These are phyloP conservation scores for Dyspetes luteomarginatus DNA, from an alignment of 2,888 invertebrate genomes.

Conservation along the genomic window DNA sequence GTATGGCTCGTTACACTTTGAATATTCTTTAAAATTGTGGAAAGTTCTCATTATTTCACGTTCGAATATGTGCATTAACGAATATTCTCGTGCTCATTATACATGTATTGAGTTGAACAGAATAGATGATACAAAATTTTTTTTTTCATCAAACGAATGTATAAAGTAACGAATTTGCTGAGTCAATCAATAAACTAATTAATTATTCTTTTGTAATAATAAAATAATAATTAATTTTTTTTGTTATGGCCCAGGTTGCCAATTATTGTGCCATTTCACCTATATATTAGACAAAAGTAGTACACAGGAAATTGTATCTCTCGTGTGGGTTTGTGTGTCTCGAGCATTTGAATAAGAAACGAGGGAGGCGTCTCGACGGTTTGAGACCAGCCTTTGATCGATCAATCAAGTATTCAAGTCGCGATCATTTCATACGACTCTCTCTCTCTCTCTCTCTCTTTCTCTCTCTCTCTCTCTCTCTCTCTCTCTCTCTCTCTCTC, in stretches of 20 bases:
- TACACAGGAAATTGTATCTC: conserved; percentile 42
- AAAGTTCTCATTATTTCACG: too few relatives aligned
- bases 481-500: conserved; percentile 5
- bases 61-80: too few relatives aligned
- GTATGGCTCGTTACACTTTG: conserved; percentile 28
- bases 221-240: not conserved
- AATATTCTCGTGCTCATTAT: too few relatives aligned
- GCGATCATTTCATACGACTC: conserved; percentile 43
- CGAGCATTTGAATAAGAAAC: conserved; percentile 40
- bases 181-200: not conserved
- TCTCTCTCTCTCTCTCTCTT: conserved; percentile 19
- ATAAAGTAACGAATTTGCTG: not conserved
- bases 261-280: not conserved
- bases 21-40: conserved; percentile 30
- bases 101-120: too few relatives aligned
- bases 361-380: conserved; percentile 6
- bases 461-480: conserved; percentile 11
- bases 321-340: not conserved
- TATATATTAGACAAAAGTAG: conserved; percentile 31
- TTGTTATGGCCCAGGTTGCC: not conserved
- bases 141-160: conserved; percentile 12
- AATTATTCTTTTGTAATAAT: not conserved
- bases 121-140: too few relatives aligned
- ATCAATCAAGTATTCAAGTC: conserved; percentile 57
- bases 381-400: conserved; percentile 26